A percentile compares a stretch with the other conserved stretches of the same genome.
These are phyloP conservation scores for Atlantisia rogersi DNA, from an alignment of 2,113 vertebrate species.

Conservation along the genomic window DNA sequence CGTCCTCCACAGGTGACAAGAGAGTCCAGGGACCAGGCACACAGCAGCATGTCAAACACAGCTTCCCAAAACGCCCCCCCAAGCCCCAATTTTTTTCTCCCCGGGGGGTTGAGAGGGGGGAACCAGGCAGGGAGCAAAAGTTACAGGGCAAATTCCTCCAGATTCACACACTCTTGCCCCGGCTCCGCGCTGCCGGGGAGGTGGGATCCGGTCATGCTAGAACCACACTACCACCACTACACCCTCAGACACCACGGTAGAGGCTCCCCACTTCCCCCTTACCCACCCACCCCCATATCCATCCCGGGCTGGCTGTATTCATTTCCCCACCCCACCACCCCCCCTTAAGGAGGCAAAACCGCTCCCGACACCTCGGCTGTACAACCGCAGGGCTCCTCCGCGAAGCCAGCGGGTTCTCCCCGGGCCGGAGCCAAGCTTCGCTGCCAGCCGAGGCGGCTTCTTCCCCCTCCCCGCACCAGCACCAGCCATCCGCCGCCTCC, in stretches of 20 bases:
- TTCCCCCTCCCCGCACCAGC: background rate
- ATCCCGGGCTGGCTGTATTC: background rate
- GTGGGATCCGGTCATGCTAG: background rate
- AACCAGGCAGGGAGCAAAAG: conserved; percentile 43
- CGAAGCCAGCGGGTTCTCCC: background rate
- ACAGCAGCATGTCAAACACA: fast-evolving
- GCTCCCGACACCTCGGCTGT: background rate
- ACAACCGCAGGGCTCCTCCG: background rate
- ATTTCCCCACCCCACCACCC: background rate
- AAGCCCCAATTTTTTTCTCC: background rate
- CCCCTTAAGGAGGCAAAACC: background rate
- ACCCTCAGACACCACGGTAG: too few relatives aligned
- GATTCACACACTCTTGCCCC: background rate
- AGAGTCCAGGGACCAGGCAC: background rate
- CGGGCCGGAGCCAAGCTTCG: background rate
- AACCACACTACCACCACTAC: too few relatives aligned
- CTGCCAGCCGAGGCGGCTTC: background rate
- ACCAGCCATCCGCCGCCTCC: background rate
- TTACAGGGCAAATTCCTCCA: conserved; percentile 1
- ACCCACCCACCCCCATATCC: background rate
- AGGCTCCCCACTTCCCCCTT: too few relatives aligned
- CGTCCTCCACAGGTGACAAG: conserved; percentile 75
- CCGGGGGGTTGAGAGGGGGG: background rate
- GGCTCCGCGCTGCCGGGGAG: background rate
- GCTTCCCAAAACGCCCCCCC: background rate